Base-by-base conservation (phyloP, 2,113 vertebrate genomes). In the Ceratotherium simum region DNA sequence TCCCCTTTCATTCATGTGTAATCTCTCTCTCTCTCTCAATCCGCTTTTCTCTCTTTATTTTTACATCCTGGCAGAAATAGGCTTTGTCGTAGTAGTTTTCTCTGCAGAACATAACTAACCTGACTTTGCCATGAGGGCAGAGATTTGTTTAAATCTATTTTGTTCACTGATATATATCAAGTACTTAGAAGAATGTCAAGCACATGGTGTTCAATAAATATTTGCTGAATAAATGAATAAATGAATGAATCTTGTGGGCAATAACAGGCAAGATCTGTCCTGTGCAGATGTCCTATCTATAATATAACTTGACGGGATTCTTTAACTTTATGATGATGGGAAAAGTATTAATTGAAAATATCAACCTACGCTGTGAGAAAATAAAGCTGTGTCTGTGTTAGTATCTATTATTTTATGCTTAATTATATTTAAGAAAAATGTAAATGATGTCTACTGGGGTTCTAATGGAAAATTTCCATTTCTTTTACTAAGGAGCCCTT, bases 371-470 rank as follows among this genome's bases (percentile, higher is more conserved):
- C 33, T 76, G 20, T 87, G 20, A 86, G 48, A 79, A 80, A 90
- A 90, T 65, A 67, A 94, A 87, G 56, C 33, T 60, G 85, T 36
- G 58, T 12, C 18, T 27, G 5, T 42, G 1, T 67, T 65, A 42
- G 0, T 80, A 31, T 58, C 31, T 81, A 65, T 75, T 90, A 92
- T 83, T 93, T 75, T 87, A 79, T 14, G 36, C 21, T 60, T 80
- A 85, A 27, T 84, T 90, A 70, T 90, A 56, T 90, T 95, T 94
- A 90, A 94, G 56, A 78, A 83, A 88, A 88, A 51, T 64, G 8
- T 65, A 75, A 89, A 86, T 90, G 8, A 8, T 64, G 88, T n/a
- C 5, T 85, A 81, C 12, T 84, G 23, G 6, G 5, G 8, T 76
- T 93, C 64, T 84, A 42, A 42, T 85, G 5, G 20, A 85, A 90